Percentiles rank a stretch among this genome's conserved stretches.
phyloP scores from a whole-genome alignment of 2,797 vertebrate species.

The Ispidina picta region DNA sequence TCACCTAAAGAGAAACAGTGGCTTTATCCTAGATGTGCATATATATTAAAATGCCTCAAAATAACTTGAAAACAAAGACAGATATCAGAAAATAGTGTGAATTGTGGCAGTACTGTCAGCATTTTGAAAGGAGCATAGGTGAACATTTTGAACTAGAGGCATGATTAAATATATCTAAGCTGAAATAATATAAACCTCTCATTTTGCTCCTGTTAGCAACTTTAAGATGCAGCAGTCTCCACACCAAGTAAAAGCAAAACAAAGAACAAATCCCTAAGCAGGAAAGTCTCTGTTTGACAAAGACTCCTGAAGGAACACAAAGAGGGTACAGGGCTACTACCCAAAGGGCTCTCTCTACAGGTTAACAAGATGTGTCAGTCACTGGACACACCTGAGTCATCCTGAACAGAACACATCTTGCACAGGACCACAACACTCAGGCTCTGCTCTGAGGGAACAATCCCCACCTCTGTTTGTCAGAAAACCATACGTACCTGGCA shows the following conservation, averaged over 20 bases:
- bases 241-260: not conserved
- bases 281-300: not conserved
- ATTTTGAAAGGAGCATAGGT: not conserved
- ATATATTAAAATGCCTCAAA: not conserved
- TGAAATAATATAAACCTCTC: not conserved
- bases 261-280: not conserved
- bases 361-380: not conserved
- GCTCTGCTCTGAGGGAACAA: not conserved
- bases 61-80: not conserved
- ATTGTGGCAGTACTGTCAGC: not conserved
- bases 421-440: not conserved
- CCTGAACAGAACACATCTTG: not conserved
- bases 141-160: not conserved
- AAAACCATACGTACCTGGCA: constrained; percentile 83
- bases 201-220: not conserved
- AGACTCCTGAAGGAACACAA: not conserved
- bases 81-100: not conserved
- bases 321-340: not conserved
- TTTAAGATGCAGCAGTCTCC: not conserved
- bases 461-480: not conserved
- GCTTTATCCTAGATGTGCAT: not conserved
- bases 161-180: not conserved
- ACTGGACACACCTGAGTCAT: not conserved
- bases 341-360: not conserved
- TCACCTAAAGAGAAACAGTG: not conserved